Evolutionary conservation across 2,113 vertebrate genomes (phyloP), one percentile per base, ranked within the genome.

Genomic region (Empidonax traillii): DNA sequence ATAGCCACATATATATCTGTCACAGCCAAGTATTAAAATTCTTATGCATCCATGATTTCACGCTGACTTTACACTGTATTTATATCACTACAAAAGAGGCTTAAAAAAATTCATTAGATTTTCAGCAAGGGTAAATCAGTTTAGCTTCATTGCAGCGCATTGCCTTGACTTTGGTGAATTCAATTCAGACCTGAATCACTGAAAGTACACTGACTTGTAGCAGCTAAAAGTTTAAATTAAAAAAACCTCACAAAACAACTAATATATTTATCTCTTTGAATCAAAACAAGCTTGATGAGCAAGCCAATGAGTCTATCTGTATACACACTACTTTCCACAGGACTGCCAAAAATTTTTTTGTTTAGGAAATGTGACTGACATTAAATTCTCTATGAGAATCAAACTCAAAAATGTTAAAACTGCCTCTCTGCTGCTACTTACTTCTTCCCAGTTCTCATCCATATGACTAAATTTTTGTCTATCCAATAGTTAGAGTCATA

Each of bases 71-170:
- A 58, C 1, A 1, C 39, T 88, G 31, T 44, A 85, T 71, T 93
- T 88, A 49, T 86, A 83, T 74, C n/a, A 31, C 35, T 68, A 91
- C 28, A 77, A 88, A 92, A 94, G 56, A 85, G 22, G 17, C 51
- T 93, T 89, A n/a, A 80, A 96, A 96, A 94, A 73, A 66, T 15
- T 73, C 76, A 88, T 27, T 33, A 83, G 51, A 86, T 88, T 73
- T 94, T 80, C 79, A 81, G 76, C 37, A 72, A 76, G 35, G 15
- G 20, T 47, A 88, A 88, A 88, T 52, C 68, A 55, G 11, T 65
- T 56, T n/a, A 84, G 35, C 28, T 74, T 12, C 69, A 81, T 68
- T 65, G 72, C 61, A 56, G 23, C 43, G 47, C 3, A 4, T 72
- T 92, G 56, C 52, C 49, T 72, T 49, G 76, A 52, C 22, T 81